A percentile compares a stretch with the other conserved stretches of the same genome.
These are phyloP conservation scores for Arctopsyche grandis DNA, from an alignment of 1,140 invertebrate genomes.

Conservation along the genomic window DNA sequence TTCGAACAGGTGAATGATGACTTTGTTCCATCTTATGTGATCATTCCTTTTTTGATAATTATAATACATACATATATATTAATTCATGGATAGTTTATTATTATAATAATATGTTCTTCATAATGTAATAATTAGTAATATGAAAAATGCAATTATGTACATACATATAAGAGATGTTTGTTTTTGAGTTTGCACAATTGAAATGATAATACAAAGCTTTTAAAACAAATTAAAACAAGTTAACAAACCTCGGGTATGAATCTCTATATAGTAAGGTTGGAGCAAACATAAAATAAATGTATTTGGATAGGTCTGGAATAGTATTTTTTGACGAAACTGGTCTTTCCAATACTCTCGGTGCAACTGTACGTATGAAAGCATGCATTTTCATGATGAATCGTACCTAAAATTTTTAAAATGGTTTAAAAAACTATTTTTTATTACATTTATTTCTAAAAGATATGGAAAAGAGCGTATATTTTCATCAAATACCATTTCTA, in stretches of 20 bases:
- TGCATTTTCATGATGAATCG: slow-evolving; percentile 88
- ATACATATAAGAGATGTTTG: no score
- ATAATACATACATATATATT: no score
- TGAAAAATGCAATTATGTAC: no score
- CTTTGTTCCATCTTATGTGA: slow-evolving; percentile 78
- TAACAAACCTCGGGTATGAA: slow-evolving; percentile 87
- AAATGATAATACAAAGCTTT: no score
- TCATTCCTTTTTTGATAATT: slow-evolving; percentile 65
- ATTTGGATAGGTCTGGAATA: slow-evolving; percentile 78
- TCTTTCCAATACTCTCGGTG: slow-evolving; percentile 63
- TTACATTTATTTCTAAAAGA: background rate
- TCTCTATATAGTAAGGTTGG: slow-evolving; percentile 91
- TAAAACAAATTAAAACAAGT: no score
- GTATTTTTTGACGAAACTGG: slow-evolving; percentile 52
- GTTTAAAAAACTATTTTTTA: background rate
- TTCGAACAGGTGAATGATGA: slow-evolving; percentile 77
- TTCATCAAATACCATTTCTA: slow-evolving; percentile 68
- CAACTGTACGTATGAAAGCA: slow-evolving; percentile 79
- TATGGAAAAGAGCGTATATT: background rate
- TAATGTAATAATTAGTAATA: no score
- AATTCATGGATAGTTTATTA: no score
- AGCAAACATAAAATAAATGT: slow-evolving; percentile 87
- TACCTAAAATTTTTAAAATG: slow-evolving; percentile 66
- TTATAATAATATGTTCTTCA: no score
- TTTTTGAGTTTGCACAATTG: no score